Base-by-base conservation (phyloP, 2,797 vertebrate species). In the Cuculus canorus region DNA sequence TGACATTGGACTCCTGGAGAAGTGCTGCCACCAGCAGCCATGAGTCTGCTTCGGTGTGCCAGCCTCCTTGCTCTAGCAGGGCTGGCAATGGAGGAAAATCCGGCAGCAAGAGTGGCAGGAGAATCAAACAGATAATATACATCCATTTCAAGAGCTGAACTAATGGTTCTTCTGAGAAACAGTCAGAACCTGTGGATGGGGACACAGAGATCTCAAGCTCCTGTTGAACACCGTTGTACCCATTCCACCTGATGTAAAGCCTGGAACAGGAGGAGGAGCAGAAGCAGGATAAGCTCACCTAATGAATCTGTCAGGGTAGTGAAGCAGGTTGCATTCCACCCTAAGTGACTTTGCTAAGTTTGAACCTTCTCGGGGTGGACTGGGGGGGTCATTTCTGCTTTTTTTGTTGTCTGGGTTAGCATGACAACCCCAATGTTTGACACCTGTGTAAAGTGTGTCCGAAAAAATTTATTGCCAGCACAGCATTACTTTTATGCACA, bases 141-240 rank as follows among this genome's bases (percentile, higher is more conserved):
- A 56, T 53, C 11, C 2, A 16, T 53, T 70, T 61, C 3, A 22
- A 48, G 23, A 53, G 22, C 43, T 81, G 56, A 78, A 17, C 19
- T 48, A 21, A 9, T 1, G 7, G 60, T 30, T 82, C 18, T 19
- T 81, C 69, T 73, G 21, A 60, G 54, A 37, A 68, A 33, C 10
- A 65, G 32, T 23, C 48, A 43, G 59, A 86, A 41, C 7, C 21
- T 54, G 21, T 0, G 8, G 33, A 17, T 11, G 11, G 21, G 5
- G 32, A 39, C 14, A 23, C 9, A 56, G 72, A 53, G 32, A 4
- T 45, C 17, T 88, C 12, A 35, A 45, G 56, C 33, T 65, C 41
- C 47, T 0, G 0, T 10, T 54, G 43, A 68, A 52, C 30, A n/a
- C 11, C 27, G 69, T 60, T 39, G 25, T 16, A n/a, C 17, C 17